Evolutionary conservation across 2,888 invertebrate genomes (phyloP).

Genomic region (Sericinus montela): DNA sequence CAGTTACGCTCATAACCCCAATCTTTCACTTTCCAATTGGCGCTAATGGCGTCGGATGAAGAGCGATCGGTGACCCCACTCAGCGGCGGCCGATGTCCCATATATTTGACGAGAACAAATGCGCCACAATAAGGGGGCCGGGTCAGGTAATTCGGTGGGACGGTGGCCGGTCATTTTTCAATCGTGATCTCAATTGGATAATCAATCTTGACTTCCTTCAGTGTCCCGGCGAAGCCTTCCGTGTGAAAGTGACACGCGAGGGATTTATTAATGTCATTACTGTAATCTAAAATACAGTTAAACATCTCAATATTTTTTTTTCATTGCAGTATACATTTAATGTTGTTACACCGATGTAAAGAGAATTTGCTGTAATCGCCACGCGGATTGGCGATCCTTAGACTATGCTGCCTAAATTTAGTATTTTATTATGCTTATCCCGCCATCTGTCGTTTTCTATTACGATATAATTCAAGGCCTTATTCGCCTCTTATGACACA

Average conservation of each 20-base stretch:
- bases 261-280: constrained; percentile 13
- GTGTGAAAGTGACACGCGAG: constrained; percentile 44
- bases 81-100: constrained; percentile 4
- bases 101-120: constrained; percentile 1
- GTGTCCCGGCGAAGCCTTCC: constrained; percentile 30
- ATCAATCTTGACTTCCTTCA: constrained; percentile 22
- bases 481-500: too few relatives aligned
- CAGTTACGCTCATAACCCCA: constrained; percentile 18
- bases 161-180: constrained; percentile 35
- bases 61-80: constrained; percentile 2
- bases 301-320: too few relatives aligned
- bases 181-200: constrained; percentile 41
- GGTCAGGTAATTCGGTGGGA: constrained; percentile 21
- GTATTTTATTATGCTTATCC: too few relatives aligned
- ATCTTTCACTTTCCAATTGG: constrained; percentile 14
- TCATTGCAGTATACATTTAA: too few relatives aligned
- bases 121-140: constrained; percentile 7
- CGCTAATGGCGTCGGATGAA: not conserved
- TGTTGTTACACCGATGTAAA: too few relatives aligned
- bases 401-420: too few relatives aligned
- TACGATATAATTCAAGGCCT: too few relatives aligned
- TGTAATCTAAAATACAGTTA: too few relatives aligned
- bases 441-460: too few relatives aligned
- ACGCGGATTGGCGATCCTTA: too few relatives aligned
- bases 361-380: too few relatives aligned